Evolutionary conservation across 2,113 vertebrate species (phyloP).

Genomic region (Pachycephala philippinensis): DNA sequence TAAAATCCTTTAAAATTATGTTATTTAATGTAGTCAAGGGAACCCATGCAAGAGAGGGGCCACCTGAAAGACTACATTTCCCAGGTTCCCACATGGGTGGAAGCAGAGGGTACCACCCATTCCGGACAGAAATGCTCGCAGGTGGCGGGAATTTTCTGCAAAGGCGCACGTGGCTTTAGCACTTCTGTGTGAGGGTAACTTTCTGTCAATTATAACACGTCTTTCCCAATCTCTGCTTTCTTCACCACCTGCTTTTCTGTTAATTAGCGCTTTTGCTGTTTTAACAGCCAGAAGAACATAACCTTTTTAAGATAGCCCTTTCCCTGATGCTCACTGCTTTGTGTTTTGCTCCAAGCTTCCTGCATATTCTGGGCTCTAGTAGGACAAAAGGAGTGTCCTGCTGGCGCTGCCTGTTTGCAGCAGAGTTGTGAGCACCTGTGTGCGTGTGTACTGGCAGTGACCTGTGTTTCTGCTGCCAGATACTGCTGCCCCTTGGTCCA

Average conservation of each 20-base stretch:
- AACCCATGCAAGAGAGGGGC: neutral
- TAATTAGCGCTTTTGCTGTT: neutral
- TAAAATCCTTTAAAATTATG: neutral
- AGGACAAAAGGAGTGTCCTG: neutral
- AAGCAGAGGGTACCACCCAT: neutral
- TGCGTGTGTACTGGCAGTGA: neutral
- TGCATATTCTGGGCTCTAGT: neutral
- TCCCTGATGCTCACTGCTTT: neutral
- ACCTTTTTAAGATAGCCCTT: neutral
- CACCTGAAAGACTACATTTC: neutral
- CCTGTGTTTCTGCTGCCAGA: neutral
- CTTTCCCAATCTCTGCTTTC: neutral
- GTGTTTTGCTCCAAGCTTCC: neutral
- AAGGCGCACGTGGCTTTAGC: neutral
- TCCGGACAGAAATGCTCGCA: neutral
- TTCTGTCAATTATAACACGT: neutral
- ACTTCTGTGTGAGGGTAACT: neutral
- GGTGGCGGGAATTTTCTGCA: accelerated
- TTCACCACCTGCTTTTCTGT: neutral
- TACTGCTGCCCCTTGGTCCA: neutral
- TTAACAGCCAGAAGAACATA: neutral
- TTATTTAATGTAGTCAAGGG: neutral
- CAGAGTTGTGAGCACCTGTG: neutral
- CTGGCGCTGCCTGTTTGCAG: neutral
- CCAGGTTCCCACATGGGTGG: neutral